These are phyloP conservation scores for Marronus borbonicus DNA, from an alignment of 2,888 invertebrate species.

Conservation along the genomic window DNA sequence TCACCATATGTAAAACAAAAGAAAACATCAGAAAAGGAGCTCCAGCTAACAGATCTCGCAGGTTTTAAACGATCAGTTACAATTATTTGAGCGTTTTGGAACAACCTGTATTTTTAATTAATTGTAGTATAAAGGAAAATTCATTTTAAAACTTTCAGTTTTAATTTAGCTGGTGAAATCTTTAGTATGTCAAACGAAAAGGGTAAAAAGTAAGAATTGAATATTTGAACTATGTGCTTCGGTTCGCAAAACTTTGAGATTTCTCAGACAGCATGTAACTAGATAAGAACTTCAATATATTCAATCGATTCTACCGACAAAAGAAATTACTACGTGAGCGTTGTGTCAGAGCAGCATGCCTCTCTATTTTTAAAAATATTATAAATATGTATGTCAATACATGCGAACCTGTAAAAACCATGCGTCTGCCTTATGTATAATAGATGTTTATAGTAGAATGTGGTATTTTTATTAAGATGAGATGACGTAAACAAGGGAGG, in stretches of 20 bases:
- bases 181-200: too few species aligned
- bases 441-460: constrained; percentile 21
- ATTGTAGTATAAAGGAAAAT: too few species aligned
- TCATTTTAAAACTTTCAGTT: too few species aligned
- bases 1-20: too few species aligned
- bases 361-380: constrained; percentile 31
- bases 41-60: too few species aligned
- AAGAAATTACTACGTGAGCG: constrained; percentile 35
- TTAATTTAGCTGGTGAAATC: too few species aligned
- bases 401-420: constrained; percentile 45
- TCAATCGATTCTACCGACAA: constrained; percentile 17
- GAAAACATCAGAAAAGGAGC: too few species aligned
- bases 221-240: too few species aligned
- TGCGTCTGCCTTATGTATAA: constrained; percentile 36
- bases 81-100: too few species aligned
- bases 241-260: neutral
- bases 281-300: constrained; percentile 35
- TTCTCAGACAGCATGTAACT: neutral
- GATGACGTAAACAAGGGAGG: constrained; percentile 1
- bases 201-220: too few species aligned
- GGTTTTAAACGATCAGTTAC: too few species aligned
- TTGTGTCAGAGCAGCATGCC: constrained; percentile 46
- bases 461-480: constrained; percentile 20
- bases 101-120: too few species aligned
- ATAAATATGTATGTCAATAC: constrained; percentile 40